Evolutionary conservation across 2,888 invertebrate species (phyloP).

Genomic region (Agrotis segetum): DNA sequence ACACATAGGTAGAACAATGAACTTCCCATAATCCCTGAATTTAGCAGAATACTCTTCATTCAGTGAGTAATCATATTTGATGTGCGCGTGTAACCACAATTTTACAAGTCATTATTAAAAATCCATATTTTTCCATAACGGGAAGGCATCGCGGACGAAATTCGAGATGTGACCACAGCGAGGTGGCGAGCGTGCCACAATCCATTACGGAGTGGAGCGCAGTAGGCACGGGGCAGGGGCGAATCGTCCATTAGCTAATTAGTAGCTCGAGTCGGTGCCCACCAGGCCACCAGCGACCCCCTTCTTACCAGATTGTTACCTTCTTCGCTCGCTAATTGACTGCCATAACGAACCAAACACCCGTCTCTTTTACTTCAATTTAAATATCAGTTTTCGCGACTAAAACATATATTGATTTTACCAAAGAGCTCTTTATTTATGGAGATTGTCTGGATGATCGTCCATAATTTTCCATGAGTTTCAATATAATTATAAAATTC

Average conservation of each 20-base stretch:
- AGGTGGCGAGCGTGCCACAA: conserved; percentile 84
- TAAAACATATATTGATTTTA: conserved; percentile 32
- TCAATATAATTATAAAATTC: conserved; percentile 2
- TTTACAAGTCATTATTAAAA: conserved; percentile 52
- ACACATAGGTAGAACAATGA: background rate
- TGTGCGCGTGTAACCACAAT: background rate
- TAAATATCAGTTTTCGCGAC: conserved; percentile 47
- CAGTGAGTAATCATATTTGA: conserved; percentile 6
- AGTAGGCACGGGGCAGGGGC: conserved; percentile 66
- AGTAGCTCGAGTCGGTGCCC: conserved; percentile 67
- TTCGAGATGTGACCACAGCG: conserved; percentile 79
- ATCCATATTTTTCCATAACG: conserved; percentile 53
- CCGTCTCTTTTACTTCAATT: conserved; percentile 46
- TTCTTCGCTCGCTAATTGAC: conserved; percentile 86
- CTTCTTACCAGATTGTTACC: conserved; percentile 88
- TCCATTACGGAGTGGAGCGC: conserved; percentile 79
- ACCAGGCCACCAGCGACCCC: conserved; percentile 78
- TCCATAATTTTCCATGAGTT: conserved; percentile 19
- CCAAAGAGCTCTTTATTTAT: conserved; percentile 17
- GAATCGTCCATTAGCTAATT: conserved; percentile 88
- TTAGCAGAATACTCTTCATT: background rate
- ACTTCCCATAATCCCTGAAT: background rate
- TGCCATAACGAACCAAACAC: conserved; percentile 71
- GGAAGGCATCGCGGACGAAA: conserved; percentile 65
- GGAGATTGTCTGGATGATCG: background rate